Conservation (phyloP, 2,113 vertebrate species). For the Mastomys natalensis region DNA sequence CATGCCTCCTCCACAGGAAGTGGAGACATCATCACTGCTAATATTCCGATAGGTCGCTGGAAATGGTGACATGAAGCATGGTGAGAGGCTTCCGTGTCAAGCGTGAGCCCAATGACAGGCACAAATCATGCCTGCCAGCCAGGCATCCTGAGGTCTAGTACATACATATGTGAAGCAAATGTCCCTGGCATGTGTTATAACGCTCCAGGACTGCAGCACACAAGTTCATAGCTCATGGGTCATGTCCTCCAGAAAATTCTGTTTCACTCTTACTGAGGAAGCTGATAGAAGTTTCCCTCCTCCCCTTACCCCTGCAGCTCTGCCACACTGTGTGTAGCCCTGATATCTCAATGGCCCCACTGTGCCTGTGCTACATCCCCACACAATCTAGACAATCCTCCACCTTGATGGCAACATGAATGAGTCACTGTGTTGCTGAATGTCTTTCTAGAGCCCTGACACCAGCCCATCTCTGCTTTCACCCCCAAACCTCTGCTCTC, state of each 20-base stretch:
- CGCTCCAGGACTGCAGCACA: background rate
- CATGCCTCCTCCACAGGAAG: background rate
- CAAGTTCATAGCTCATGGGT: fast-evolving
- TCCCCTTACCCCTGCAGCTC: background rate
- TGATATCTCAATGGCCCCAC: fast-evolving
- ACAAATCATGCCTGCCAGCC: background rate
- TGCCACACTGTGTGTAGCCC: too few species aligned
- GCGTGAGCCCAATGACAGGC: fast-evolving
- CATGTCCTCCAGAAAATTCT: background rate
- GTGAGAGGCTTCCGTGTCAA: background rate
- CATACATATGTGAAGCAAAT: background rate
- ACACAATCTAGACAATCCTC: fast-evolving
- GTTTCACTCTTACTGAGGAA: background rate
- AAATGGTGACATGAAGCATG: background rate
- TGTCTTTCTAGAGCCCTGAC: background rate
- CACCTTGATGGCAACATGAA: too few species aligned
- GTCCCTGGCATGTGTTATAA: fast-evolving
- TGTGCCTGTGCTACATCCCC: background rate
- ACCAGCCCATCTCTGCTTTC: background rate
- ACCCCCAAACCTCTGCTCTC: background rate
- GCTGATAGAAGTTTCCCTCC: background rate
- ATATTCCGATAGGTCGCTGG: background rate
- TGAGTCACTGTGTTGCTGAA: background rate
- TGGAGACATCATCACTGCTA: background rate
- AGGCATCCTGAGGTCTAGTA: background rate